These are phyloP conservation scores for Prosopocoilus inquinatus DNA, from an alignment of 2,888 invertebrate species.

Conservation along the genomic window DNA sequence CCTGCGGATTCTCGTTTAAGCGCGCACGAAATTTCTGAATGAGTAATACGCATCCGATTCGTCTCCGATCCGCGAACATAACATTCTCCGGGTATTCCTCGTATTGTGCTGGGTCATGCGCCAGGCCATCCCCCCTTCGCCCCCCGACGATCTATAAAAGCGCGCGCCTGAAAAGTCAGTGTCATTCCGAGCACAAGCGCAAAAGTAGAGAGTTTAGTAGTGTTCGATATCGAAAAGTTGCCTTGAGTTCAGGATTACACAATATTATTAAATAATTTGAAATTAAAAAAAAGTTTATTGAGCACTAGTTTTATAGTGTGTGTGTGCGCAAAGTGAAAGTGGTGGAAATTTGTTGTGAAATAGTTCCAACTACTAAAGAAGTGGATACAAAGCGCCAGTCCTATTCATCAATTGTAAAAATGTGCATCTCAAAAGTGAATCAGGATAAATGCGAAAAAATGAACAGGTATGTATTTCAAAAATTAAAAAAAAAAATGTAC, in stretches of 20 bases:
- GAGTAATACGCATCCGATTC: too few relatives aligned
- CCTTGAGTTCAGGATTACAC: background rate
- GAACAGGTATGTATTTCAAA: constrained; percentile 38
- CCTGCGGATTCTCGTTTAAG: too few relatives aligned
- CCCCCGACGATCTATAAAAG: background rate
- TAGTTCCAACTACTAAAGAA: constrained; percentile 1
- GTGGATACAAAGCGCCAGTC: constrained; percentile 8
- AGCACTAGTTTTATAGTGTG: too few relatives aligned
- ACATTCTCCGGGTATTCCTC: constrained; percentile 23
- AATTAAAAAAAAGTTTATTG: too few relatives aligned
- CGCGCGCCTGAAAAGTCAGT: too few relatives aligned
- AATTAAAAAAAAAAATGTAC: background rate
- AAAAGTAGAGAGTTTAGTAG: too few relatives aligned
- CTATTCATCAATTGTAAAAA: constrained; percentile 23
- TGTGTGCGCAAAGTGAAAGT: background rate
- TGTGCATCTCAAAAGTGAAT: constrained; percentile 38
- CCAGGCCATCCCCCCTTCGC: background rate
- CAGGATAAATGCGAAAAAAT: constrained; percentile 42
- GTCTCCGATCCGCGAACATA: background rate
- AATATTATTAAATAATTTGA: background rate
- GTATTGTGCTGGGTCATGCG: constrained; percentile 9
- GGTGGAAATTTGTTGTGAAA: background rate
- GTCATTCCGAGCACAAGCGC: too few relatives aligned
- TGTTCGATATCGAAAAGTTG: too few relatives aligned
- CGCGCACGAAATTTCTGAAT: too few relatives aligned